Conservation (phyloP, 2,113 vertebrate species). For the Gorsachius goisagi region DNA sequence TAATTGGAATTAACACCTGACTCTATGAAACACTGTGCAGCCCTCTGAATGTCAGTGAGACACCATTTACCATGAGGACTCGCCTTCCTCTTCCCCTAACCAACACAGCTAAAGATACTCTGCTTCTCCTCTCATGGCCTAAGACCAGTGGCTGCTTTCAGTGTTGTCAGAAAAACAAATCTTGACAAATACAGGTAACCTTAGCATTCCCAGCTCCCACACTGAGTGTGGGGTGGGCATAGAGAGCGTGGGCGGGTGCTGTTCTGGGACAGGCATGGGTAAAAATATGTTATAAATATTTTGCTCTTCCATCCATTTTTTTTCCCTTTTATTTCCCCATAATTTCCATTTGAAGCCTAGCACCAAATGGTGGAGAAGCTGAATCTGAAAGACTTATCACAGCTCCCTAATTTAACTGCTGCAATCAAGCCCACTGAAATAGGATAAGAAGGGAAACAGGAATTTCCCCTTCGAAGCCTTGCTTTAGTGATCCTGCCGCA, state of each 20-base stretch:
- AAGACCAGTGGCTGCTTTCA: neutral
- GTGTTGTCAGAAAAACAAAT: neutral
- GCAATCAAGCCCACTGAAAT: neutral
- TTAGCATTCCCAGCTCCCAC: neutral
- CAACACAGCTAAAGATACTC: neutral
- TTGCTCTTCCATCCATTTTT: neutral
- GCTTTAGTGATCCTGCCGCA: constrained; percentile 8
- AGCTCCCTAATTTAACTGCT: neutral
- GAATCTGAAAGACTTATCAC: neutral
- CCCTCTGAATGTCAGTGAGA: neutral
- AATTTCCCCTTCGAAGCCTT: constrained; percentile 43
- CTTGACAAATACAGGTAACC: neutral
- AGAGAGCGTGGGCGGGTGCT: neutral
- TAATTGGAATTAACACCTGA: neutral
- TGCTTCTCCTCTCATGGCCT: neutral
- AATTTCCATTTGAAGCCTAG: neutral
- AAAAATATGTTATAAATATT: neutral
- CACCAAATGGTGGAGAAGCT: neutral
- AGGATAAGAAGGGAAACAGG: constrained; percentile 40
- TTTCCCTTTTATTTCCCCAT: fast-evolving
- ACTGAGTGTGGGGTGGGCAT: neutral
- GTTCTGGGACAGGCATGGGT: neutral
- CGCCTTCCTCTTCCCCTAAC: neutral
- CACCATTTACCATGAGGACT: neutral
- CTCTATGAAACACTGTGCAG: neutral